Base-by-base conservation (phyloP, 2,797 vertebrate genomes). In the Dendrocincla fuliginosa region DNA sequence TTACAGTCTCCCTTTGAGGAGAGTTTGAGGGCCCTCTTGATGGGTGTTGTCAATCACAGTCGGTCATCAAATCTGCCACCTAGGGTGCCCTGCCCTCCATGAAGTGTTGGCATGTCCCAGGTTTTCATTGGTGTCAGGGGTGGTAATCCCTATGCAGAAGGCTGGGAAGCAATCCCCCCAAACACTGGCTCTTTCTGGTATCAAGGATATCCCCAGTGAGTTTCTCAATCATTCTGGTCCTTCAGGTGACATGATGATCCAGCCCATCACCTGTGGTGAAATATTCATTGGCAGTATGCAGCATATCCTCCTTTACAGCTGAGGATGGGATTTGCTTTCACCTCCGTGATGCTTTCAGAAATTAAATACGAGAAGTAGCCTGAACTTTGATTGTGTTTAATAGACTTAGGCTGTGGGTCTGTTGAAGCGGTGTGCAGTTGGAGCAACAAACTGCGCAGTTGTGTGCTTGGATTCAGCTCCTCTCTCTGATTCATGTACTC, bases 51-150 rank as follows among this genome's bases (percentile, higher is more conserved):
- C 50, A 64, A 5, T 71, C 46, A 41, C 39, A 42, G 0, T 28
- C 1, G 0, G 35, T 39, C 0, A 1, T 13, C 64, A 50, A 30
- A 53, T 71, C 19, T 84, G 35, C 53, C 11, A 6, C 39, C 17
- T 46, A 9, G 8, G 14, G 20, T 76, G 15, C 47, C 12, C 39
- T 84, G 28, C n/a, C 46, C 35, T 80, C 23, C 32, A 4, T 0
- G 0, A 79, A 30, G 47, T 55, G 13, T 20, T 74, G 32, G 28
- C 6, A 1, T 37, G 11, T 57, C 49, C 67, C 27, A 12, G 3
- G 15, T 82, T 50, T 59, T 11, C 17, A 67, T 73, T 82, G 78
- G 7, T 25, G 25, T 39, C 44, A 63, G 28, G 13, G 9, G 5
- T 42, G 23, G 10, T 16, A 1, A 39, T 68, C 30, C 30, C 49